A percentile compares a stretch with the other conserved stretches of the same genome.
Conservation (phyloP, 2,888 invertebrate species). For the Lingula anatina region DNA sequence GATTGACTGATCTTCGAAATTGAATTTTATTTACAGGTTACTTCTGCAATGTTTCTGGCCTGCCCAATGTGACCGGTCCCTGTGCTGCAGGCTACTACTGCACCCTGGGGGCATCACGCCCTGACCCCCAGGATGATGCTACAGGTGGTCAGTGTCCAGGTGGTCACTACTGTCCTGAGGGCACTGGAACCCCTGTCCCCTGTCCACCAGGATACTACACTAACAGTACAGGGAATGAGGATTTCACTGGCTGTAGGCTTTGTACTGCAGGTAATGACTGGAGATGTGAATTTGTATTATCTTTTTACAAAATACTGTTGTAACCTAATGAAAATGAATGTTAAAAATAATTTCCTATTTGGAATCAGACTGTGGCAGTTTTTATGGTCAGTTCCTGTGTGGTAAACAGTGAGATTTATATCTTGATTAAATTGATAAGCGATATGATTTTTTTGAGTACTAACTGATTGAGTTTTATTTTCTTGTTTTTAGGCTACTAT, state of each 20-base stretch:
- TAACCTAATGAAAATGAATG: no score
- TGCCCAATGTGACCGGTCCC: slow-evolving; percentile 29
- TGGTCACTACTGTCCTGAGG: slow-evolving; percentile 42
- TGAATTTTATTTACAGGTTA: no score
- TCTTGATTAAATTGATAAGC: no score
- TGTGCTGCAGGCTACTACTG: slow-evolving; percentile 44
- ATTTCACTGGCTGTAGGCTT: slow-evolving; percentile 26
- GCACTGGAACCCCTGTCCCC: slow-evolving; percentile 23
- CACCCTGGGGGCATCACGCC: slow-evolving; percentile 23
- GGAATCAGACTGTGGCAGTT: no score
- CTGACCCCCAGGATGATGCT: slow-evolving; percentile 33
- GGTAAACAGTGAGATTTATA: no score
- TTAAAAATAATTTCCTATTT: no score
- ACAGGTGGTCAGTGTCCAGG: slow-evolving; percentile 39
- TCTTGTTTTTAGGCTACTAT: slow-evolving; percentile 31
- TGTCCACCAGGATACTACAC: slow-evolving; percentile 42
- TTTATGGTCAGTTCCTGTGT: no score
- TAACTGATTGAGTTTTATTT: no score
- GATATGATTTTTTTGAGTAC: no score
- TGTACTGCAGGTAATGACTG: slow-evolving; percentile 38
- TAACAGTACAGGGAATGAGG: slow-evolving; percentile 34
- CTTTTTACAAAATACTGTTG: no score
- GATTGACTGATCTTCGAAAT: no score
- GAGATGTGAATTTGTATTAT: no score
- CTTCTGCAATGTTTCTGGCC: slow-evolving; percentile 32